Base-by-base conservation (phyloP, 2,797 vertebrate genomes). In the Emys orbicularis region DNA sequence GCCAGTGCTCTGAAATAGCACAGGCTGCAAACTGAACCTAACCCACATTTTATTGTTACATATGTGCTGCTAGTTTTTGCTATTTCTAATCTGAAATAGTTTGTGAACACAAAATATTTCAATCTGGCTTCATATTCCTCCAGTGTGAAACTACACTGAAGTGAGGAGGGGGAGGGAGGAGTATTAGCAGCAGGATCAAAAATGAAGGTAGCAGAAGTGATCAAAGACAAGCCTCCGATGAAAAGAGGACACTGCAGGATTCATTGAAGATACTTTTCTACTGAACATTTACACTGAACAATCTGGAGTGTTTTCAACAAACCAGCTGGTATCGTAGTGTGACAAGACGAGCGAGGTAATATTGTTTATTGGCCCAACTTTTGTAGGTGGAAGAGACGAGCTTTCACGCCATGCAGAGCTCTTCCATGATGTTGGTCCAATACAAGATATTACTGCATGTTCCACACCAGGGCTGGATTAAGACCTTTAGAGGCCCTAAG, bases 151-250 rank as follows among this genome's bases (percentile, higher is more conserved):
- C 31, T 31, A 34, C 6, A 16, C 29, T 59, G 31, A 34, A 8
- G 29, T 61, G 31, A 8, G 29, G 29, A 2, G 57, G 2, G 12
- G 13, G 10, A 4, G 10, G 23, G 25, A 1, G 27, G 25, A 29
- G 21, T 29, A 57, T 16, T 61, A 61, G 31, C 59, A n/a, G 16
- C 8, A 37, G 34, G n/a, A 19, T 68, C 65, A 37, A 68, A 61
- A 68, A 37, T n/a, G 8, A 68, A 68, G n/a, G 34, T 21, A 68
- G 16, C 34, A 68, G 34, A n/a, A 37, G 18, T 19, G 8, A 18
- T n/a, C 18, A 21, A n/a, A 68, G 61, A 8, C 15, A 16, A 68
- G n/a, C 31, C 31, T n/a, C 18, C 18, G 19, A 65, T 29, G 5
- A 18, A 65, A 65, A 34, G n/a, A 37, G n/a, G n/a, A n/a, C 15